Percentiles rank a stretch among this genome's conserved stretches.
Conservation (phyloP, 2,888 invertebrate genomes). For the Drosophila cracens region DNA sequence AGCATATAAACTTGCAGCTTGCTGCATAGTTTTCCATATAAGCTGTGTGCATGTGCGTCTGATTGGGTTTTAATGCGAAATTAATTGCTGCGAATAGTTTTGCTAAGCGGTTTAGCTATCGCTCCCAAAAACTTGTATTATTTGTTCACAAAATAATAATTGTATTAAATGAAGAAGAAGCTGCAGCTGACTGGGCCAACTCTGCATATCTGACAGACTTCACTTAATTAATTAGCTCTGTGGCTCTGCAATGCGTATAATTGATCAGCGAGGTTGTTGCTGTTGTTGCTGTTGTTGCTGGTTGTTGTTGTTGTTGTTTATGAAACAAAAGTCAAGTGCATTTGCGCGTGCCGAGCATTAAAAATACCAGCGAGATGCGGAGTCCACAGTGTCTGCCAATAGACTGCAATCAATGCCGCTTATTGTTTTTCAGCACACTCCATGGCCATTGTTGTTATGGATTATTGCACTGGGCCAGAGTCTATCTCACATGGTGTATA, state of each 20-base stretch:
- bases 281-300: constrained; percentile 14
- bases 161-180: constrained; percentile 13
- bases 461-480: constrained; percentile 54
- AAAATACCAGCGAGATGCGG: constrained; percentile 43
- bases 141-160: constrained; percentile 24
- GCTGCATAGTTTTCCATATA: constrained; percentile 50
- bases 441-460: constrained; percentile 72
- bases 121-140: constrained; percentile 40
- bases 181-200: background rate
- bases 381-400: constrained; percentile 30
- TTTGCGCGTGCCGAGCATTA: constrained; percentile 62
- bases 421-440: constrained; percentile 51
- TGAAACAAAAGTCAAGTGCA: constrained; percentile 74
- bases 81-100: constrained; percentile 73
- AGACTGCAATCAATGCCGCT: constrained; percentile 64
- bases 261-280: constrained; percentile 39
- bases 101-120: constrained; percentile 52
- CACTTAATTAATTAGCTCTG: constrained; percentile 64
- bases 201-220: constrained; percentile 21
- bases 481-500: constrained; percentile 55
- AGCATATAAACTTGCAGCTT: constrained; percentile 60
- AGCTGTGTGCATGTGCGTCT: constrained; percentile 26
- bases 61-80: constrained; percentile 66
- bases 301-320: constrained; percentile 47
- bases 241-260: constrained; percentile 50